phyloP scores from a whole-genome alignment of 2,113 vertebrate genomes.

The Poecile atricapillus region DNA sequence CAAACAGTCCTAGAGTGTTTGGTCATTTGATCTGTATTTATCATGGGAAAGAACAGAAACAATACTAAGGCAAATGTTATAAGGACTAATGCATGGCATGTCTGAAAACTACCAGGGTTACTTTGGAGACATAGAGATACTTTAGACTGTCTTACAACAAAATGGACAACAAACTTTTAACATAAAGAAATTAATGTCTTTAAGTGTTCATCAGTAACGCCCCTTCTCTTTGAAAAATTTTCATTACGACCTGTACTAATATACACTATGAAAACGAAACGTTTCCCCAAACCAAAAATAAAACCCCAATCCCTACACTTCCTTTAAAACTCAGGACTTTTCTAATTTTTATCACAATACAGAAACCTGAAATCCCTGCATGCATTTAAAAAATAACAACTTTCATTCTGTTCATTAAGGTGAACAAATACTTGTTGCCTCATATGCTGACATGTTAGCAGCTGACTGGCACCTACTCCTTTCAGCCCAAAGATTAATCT shows the following conservation, averaged over 20 bases:
- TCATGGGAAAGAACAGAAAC: slow-evolving; percentile 61
- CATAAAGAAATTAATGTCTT: background rate
- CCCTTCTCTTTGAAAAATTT: background rate
- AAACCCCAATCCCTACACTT: slow-evolving; percentile 16
- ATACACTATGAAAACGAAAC: slow-evolving; percentile 34
- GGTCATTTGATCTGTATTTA: slow-evolving; percentile 68
- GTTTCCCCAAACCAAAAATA: background rate
- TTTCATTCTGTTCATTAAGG: background rate
- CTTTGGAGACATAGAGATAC: slow-evolving; percentile 23
- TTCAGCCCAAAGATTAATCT: background rate
- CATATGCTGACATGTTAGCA: background rate
- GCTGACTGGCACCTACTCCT: background rate
- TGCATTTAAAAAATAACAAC: background rate
- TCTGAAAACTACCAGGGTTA: slow-evolving; percentile 35
- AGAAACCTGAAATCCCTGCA: slow-evolving; percentile 55
- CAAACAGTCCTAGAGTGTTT: slow-evolving; percentile 74
- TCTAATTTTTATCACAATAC: slow-evolving; percentile 14
- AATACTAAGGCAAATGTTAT: slow-evolving; percentile 73
- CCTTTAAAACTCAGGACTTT: slow-evolving; percentile 40
- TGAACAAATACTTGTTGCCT: background rate
- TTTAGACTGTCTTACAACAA: background rate
- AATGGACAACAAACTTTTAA: slow-evolving; percentile 4
- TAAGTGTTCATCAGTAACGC: slow-evolving; percentile 14
- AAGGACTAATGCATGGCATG: slow-evolving; percentile 33
- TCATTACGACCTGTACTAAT: background rate